Percentiles rank a stretch among this genome's conserved stretches.
Conservation (phyloP, 2,888 invertebrate species). For the Microctonus aethiopoides region DNA sequence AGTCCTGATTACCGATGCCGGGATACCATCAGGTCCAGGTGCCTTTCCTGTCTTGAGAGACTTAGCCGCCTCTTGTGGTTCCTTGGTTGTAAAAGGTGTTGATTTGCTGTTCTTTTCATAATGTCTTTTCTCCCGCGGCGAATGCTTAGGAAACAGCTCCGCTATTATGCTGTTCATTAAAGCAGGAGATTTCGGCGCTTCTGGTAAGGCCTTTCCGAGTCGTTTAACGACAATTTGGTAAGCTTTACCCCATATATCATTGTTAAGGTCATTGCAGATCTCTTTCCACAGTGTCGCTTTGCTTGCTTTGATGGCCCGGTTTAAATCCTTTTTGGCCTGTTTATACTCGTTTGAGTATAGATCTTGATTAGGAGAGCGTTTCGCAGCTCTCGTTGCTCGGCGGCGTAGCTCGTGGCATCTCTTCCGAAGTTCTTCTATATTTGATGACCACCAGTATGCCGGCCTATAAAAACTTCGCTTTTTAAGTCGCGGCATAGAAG, state of each 20-base stretch:
- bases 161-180: conserved; percentile 13
- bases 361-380: too few relatives aligned
- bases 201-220: conserved; percentile 10
- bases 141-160: conserved; percentile 21
- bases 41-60: conserved; percentile 32
- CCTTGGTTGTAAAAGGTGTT: conserved; percentile 15
- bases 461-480: too few relatives aligned
- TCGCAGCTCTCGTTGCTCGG: too few relatives aligned
- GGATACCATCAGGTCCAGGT: conserved; percentile 33
- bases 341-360: too few relatives aligned
- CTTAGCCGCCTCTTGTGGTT: conserved; percentile 28
- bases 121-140: too few relatives aligned
- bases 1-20: conserved; percentile 18
- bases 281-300: conserved; percentile 8
- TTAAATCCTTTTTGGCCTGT: conserved; percentile 24
- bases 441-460: too few relatives aligned
- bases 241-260: conserved; percentile 14
- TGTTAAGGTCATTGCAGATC: conserved; percentile 15
- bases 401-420: too few relatives aligned
- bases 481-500: too few relatives aligned
- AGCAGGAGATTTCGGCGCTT: conserved; percentile 16
- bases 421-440: too few relatives aligned
- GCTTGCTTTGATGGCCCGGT: conserved; percentile 15
- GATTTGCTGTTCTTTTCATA: too few relatives aligned
- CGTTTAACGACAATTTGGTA: conserved; percentile 22